Conservation (phyloP, 1,140 invertebrate genomes). For the Scaptomyza montana region DNA sequence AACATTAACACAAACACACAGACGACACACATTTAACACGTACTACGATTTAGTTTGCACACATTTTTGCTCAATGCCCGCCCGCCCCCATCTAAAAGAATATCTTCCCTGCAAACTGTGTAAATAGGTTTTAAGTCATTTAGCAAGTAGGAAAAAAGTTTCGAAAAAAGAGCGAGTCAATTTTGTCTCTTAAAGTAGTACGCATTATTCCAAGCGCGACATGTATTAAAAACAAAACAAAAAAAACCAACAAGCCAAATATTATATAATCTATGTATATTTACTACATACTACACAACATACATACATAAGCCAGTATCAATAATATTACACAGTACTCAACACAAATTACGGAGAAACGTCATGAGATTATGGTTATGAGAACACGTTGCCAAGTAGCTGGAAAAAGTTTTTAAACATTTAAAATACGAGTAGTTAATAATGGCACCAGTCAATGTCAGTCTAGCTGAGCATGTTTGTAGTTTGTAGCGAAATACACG, state of each 20-base stretch:
- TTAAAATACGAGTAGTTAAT: slow-evolving; percentile 31
- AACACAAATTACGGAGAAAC: slow-evolving; percentile 44
- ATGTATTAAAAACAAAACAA: slow-evolving; percentile 61
- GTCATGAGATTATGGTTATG: slow-evolving; percentile 65
- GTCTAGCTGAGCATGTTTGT: slow-evolving; percentile 57
- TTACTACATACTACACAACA: neutral
- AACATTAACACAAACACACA: neutral
- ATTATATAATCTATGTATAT: slow-evolving; percentile 65
- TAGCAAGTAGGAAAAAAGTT: slow-evolving; percentile 45
- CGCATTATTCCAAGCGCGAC: slow-evolving; percentile 61
- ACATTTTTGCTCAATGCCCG: slow-evolving; percentile 66
- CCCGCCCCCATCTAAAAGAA: neutral
- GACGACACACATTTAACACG: slow-evolving; percentile 27
- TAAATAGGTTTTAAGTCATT: slow-evolving; percentile 65
- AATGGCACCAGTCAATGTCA: slow-evolving; percentile 61
- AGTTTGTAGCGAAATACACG: slow-evolving; percentile 53
- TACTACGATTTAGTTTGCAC: slow-evolving; percentile 46
- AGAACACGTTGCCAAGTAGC: slow-evolving; percentile 72
- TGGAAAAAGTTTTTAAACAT: slow-evolving; percentile 31
- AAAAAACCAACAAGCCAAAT: slow-evolving; percentile 60
- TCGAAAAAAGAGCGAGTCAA: slow-evolving; percentile 63
- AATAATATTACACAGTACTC: slow-evolving; percentile 30
- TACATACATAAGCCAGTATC: slow-evolving; percentile 64
- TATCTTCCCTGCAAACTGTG: slow-evolving; percentile 53
- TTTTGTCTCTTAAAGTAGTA: slow-evolving; percentile 72